Conservation (phyloP, 2,113 vertebrate genomes). For the Mugil cephalus region DNA sequence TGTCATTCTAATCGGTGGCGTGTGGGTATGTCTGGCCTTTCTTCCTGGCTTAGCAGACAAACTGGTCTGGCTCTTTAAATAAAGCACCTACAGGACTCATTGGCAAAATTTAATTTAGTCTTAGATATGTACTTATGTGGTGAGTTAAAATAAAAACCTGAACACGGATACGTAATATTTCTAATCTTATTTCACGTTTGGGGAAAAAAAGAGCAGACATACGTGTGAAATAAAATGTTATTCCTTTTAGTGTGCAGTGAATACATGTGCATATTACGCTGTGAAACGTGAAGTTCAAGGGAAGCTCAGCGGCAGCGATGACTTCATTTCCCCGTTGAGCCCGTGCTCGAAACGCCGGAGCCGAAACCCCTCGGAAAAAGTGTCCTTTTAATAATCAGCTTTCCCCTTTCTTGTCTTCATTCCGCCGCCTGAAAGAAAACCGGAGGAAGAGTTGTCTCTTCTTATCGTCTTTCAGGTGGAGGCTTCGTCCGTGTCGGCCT, state of each 20-base stretch:
- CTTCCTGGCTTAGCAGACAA: neutral
- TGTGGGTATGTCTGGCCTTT: neutral
- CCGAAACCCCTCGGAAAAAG: constrained; percentile 9
- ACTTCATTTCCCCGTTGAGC: constrained; percentile 4
- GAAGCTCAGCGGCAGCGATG: constrained; percentile 12
- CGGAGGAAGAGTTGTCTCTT: constrained; percentile 22
- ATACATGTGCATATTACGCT: neutral
- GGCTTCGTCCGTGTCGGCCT: constrained; percentile 56
- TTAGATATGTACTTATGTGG: neutral
- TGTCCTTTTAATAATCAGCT: constrained; percentile 36
- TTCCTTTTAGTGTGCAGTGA: neutral
- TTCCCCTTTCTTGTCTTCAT: constrained; percentile 16
- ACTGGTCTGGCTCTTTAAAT: too few species aligned
- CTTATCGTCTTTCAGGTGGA: constrained; percentile 43
- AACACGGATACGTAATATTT: neutral
- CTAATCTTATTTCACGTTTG: neutral
- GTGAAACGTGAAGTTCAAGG: neutral
- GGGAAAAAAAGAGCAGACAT: neutral
- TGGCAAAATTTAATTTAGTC: too few species aligned
- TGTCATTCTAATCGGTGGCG: too few species aligned
- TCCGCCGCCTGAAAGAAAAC: constrained; percentile 53
- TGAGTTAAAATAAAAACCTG: neutral
- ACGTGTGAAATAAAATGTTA: neutral
- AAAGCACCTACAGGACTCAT: too few species aligned
- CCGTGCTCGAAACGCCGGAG: neutral